Evolutionary conservation across 2,797 vertebrate species (phyloP), one percentile per base, ranked within the genome.

Genomic region (Peromyscus eremicus): DNA sequence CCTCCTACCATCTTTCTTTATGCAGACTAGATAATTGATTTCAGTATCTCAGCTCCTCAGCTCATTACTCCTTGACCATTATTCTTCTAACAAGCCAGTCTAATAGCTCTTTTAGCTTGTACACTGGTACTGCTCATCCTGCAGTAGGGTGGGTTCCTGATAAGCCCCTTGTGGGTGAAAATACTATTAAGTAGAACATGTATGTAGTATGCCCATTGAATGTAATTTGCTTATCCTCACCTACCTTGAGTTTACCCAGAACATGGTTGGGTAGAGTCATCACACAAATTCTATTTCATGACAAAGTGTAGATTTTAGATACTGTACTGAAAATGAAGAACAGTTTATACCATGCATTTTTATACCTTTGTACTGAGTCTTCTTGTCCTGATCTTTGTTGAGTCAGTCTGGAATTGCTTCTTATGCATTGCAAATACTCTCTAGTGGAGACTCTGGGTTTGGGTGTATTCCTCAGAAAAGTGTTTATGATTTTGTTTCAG

Each of bases 341-440:
- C 23, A 79, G 29, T 76, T 43, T 60, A 62, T 43, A 19, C 37
- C 11, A 14, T 75, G 14, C 21, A 62, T 34, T 13, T 46, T 19
- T 79, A 17, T n/a, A 13, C 87, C n/a, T 46, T 23, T 27, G 3
- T 29, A n/a, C 13, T 13, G 1, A 27, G 23, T 80, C 64, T 46
- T 34, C 1, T 94, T 96, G 87, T 93, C 57, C 23, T 62, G 71
- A 37, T 84, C 71, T 93, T 85, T 76, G 23, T 79, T 90, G 52
- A 14, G 19, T 92, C 21, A 64, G 46, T 84, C 43, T 89, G 66
- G 10, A 6, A 23, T 86, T 52, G 9, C 87, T 82, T 66, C 43
- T 46, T 89, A 12, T 21, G 85, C 23, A 21, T 55, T 92, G 27
- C 82, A 40, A 91, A 14, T 85, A 6, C 55, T 93, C 75, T 82